These are phyloP conservation scores for Bicyclus anynana DNA, from an alignment of 1,140 invertebrate species.

Conservation along the genomic window DNA sequence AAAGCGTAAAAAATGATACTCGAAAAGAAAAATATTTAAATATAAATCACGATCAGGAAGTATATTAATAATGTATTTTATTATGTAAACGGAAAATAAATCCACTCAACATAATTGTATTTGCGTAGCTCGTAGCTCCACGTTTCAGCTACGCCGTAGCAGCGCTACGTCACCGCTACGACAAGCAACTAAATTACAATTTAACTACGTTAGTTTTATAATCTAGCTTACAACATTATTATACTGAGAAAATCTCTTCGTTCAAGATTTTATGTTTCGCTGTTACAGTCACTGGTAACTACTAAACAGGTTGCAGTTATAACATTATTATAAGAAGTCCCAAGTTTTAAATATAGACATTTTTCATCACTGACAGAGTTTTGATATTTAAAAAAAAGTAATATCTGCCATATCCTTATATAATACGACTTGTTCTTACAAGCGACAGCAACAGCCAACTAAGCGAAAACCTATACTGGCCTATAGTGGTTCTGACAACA, in stretches of 20 bases:
- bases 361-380: no score
- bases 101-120: background rate
- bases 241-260: background rate
- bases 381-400: no score
- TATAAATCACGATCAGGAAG: background rate
- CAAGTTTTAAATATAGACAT: no score
- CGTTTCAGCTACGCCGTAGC: background rate
- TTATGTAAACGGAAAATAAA: background rate
- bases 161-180: background rate
- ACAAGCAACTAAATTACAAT: background rate
- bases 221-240: background rate
- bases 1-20: no score
- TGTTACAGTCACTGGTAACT: no score
- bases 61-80: background rate
- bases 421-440: no score
- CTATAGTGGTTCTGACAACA: no score
- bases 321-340: no score
- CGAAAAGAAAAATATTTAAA: constrained; percentile 14
- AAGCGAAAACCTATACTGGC: no score
- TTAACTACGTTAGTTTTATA: background rate
- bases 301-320: no score
- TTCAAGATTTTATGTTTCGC: background rate
- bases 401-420: no score
- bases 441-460: no score
- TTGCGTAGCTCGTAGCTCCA: background rate